phyloP scores from a whole-genome alignment of 2,797 vertebrate genomes.

The Lagocephalus sceleratus region DNA sequence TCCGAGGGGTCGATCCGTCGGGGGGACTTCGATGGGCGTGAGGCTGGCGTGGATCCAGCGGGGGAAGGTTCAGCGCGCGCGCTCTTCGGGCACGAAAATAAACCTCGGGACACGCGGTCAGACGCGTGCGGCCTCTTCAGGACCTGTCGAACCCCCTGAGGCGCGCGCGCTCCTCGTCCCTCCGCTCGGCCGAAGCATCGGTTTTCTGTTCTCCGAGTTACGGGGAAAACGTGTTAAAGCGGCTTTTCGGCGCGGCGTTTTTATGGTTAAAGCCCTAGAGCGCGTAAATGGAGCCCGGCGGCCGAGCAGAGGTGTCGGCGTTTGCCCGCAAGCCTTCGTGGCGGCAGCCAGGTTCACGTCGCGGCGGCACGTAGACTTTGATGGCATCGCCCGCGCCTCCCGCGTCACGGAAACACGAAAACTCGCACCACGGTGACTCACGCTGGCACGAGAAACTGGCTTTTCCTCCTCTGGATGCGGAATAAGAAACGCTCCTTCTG shows the following conservation, averaged over 20 bases:
- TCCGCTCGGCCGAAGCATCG: constrained; percentile 1
- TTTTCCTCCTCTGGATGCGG: neutral
- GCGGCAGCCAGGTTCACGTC: constrained; percentile 11
- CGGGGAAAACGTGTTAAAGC: too few relatives aligned
- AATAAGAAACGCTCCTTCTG: too few relatives aligned
- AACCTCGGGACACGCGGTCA: constrained; percentile 28
- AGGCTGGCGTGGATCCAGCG: constrained; percentile 30
- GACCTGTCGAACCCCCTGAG: constrained; percentile 7
- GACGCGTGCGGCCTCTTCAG: constrained; percentile 11
- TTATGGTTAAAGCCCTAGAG: too few relatives aligned
- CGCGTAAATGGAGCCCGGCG: too few relatives aligned
- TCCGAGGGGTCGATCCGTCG: too few relatives aligned
- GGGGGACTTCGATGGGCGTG: neutral
- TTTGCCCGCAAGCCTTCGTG: constrained; percentile 1
- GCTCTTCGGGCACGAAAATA: constrained; percentile 30
- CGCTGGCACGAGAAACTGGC: neutral
- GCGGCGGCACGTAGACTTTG: constrained; percentile 9
- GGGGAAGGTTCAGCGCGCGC: constrained; percentile 46
- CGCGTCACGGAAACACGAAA: constrained; percentile 12
- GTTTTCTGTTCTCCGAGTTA: constrained; percentile 5
- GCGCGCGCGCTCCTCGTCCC: constrained; percentile 2
- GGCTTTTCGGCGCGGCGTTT: too few relatives aligned
- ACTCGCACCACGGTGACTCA: neutral
- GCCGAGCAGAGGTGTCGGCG: neutral
- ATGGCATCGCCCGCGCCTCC: constrained; percentile 20